Conservation (phyloP, 1,140 invertebrate genomes). For the Pachypeltis micranthus region DNA sequence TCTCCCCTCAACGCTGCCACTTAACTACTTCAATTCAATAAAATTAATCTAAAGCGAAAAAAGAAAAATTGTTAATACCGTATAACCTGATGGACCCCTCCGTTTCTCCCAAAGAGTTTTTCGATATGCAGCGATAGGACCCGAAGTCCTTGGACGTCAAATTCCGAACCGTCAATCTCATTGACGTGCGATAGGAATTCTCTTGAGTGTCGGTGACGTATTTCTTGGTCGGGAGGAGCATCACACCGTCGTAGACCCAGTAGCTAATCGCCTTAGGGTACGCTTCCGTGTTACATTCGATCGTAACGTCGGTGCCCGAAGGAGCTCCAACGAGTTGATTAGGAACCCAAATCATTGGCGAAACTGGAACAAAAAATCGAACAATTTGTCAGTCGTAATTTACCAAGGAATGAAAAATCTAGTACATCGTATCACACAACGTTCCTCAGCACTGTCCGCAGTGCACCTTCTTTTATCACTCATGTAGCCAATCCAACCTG, state of each 20-base stretch:
- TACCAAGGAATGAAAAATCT: too few relatives aligned
- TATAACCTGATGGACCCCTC: constrained; percentile 83
- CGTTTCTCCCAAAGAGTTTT: constrained; percentile 87
- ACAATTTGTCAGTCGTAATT: too few relatives aligned
- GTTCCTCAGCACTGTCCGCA: too few relatives aligned
- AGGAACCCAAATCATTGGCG: constrained; percentile 82
- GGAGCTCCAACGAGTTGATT: constrained; percentile 84
- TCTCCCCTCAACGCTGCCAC: too few relatives aligned
- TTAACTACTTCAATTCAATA: too few relatives aligned
- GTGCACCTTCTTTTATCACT: too few relatives aligned
- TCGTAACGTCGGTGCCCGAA: constrained; percentile 73
- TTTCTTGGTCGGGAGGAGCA: constrained; percentile 68
- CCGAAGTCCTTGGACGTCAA: constrained; percentile 65
- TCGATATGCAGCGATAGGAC: constrained; percentile 76
- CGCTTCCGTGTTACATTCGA: constrained; percentile 86
- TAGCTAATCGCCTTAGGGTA: constrained; percentile 83
- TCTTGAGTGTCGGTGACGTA: constrained; percentile 63
- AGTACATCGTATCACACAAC: too few relatives aligned
- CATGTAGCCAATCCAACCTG: too few relatives aligned
- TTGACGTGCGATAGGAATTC: constrained; percentile 70
- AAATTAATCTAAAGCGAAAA: too few relatives aligned
- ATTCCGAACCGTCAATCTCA: constrained; percentile 73
- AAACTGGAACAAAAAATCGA: constrained; percentile 47
- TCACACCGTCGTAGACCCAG: constrained; percentile 77
- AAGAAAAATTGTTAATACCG: too few relatives aligned